phyloP scores from a whole-genome alignment of 2,797 vertebrate genomes.

The Thalassophryne amazonica region DNA sequence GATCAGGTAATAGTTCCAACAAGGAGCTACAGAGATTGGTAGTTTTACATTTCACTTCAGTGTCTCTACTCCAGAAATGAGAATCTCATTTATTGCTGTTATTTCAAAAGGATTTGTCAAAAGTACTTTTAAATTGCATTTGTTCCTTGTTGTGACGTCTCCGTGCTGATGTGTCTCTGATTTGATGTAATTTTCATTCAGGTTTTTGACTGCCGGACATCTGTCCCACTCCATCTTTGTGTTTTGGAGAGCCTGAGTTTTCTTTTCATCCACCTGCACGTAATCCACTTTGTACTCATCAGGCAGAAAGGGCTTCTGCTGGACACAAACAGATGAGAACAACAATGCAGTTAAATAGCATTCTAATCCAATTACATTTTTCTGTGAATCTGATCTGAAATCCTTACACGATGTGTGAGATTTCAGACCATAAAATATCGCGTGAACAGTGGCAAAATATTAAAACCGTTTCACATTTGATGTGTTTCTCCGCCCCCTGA shows the following conservation, averaged over 20 bases:
- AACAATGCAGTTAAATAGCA: not conserved
- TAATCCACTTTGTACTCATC: conserved; percentile 94
- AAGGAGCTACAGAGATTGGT: conserved; percentile 8
- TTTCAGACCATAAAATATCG: too few species aligned
- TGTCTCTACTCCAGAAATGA: conserved; percentile 10
- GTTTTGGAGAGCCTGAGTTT: conserved; percentile 94
- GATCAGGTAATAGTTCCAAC: conserved; percentile 47
- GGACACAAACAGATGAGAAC: conserved; percentile 4
- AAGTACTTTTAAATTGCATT: conserved; percentile 43
- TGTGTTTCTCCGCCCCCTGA: too few species aligned
- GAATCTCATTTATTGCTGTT: conserved; percentile 8
- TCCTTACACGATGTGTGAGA: too few species aligned
- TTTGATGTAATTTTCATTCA: conserved; percentile 38
- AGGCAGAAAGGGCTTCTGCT: conserved; percentile 82
- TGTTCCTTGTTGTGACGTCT: conserved; percentile 24
- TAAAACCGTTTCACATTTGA: too few species aligned
- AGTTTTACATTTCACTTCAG: conserved; percentile 45
- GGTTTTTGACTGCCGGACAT: conserved; percentile 91
- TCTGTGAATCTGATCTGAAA: too few species aligned
- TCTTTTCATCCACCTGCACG: conserved; percentile 95
- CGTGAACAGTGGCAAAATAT: too few species aligned
- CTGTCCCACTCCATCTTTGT: conserved; percentile 95
- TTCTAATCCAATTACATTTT: too few species aligned
- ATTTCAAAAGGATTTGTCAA: conserved; percentile 33
- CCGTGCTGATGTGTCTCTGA: conserved; percentile 2